These are phyloP conservation scores for Operophtera brumata DNA, from an alignment of 2,888 invertebrate genomes.

Conservation along the genomic window DNA sequence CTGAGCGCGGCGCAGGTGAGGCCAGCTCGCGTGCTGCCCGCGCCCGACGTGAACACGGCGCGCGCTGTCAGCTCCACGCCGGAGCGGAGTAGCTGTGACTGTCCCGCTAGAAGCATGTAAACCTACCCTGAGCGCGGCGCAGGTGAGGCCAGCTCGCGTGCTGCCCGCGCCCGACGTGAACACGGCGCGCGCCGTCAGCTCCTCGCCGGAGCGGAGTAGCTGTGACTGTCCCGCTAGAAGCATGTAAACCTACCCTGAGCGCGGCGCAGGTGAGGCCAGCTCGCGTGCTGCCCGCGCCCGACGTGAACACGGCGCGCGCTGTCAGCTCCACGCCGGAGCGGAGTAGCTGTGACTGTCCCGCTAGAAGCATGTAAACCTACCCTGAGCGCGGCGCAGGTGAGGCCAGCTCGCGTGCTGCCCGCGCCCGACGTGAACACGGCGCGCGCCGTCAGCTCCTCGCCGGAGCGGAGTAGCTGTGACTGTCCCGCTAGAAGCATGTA, in stretches of 20 bases:
- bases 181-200: constrained; percentile 86
- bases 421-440: constrained; percentile 93
- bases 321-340: constrained; percentile 82
- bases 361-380: constrained; percentile 83
- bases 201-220: constrained; percentile 84
- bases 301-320: constrained; percentile 90
- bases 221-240: constrained; percentile 91
- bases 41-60: constrained; percentile 91
- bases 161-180: constrained; percentile 93
- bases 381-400: constrained; percentile 93
- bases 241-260: constrained; percentile 86
- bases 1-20: constrained; percentile 93
- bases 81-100: constrained; percentile 90
- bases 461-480: constrained; percentile 89
- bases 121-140: constrained; percentile 89
- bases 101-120: constrained; percentile 83
- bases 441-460: constrained; percentile 81
- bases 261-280: constrained; percentile 95
- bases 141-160: constrained; percentile 93
- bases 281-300: constrained; percentile 91
- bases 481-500: too few species aligned
- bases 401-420: constrained; percentile 92
- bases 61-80: constrained; percentile 82
- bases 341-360: constrained; percentile 93
- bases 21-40: constrained; percentile 92